Conservation (phyloP, 2,113 vertebrate genomes). For the Melospiza melodia region DNA sequence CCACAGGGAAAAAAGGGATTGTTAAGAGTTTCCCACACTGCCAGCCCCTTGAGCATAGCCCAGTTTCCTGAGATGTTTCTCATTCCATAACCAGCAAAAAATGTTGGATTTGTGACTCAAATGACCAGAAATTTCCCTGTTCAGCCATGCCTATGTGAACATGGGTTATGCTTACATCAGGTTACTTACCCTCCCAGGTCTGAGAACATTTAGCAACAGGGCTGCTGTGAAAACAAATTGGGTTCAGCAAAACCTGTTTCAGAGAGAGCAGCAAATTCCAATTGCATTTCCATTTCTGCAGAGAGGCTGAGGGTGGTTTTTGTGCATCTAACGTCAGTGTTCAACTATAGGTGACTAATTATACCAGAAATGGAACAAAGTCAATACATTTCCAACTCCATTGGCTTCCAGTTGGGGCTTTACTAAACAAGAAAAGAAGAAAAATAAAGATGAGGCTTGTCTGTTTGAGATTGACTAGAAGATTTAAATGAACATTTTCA, state of each 20-base stretch:
- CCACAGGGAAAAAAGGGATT: not conserved
- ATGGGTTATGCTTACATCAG: not conserved
- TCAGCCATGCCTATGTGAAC: rapidly evolving
- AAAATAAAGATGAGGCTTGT: not conserved
- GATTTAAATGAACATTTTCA: constrained; percentile 40
- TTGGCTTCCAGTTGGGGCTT: not conserved
- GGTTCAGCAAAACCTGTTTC: not conserved
- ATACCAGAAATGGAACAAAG: not conserved
- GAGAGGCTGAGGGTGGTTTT: not conserved
- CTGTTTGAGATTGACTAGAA: not conserved
- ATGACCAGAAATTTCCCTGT: not conserved
- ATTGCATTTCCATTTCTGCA: not conserved
- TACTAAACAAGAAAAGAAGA: not conserved
- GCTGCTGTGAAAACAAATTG: not conserved
- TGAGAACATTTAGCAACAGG: not conserved
- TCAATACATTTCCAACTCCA: not conserved
- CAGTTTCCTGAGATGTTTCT: not conserved
- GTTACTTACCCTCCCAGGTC: not conserved
- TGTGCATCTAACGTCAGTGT: not conserved
- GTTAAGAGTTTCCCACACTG: rapidly evolving
- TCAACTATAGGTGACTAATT: constrained; percentile 5
- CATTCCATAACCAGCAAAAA: not conserved
- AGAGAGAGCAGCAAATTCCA: not conserved
- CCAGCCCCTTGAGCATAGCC: not conserved
- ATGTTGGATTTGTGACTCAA: not conserved